Percentiles rank a stretch among this genome's conserved stretches.
These are phyloP conservation scores for Nyctereutes procyonoides DNA, from an alignment of 2,113 vertebrate species.

Conservation along the genomic window DNA sequence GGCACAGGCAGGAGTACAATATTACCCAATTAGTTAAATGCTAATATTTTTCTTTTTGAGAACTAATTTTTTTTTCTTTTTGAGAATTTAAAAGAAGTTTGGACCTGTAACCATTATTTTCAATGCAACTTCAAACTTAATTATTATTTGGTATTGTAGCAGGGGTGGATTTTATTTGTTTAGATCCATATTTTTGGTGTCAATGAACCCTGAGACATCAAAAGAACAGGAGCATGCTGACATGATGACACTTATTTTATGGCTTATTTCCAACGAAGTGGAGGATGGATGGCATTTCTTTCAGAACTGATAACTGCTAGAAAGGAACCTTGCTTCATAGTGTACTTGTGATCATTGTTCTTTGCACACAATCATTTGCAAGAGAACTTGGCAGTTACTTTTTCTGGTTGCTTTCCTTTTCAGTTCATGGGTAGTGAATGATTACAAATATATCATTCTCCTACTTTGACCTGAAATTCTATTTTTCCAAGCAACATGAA, in stretches of 20 bases:
- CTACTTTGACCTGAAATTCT: not conserved
- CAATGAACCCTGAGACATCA: not conserved
- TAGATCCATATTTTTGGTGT: not conserved
- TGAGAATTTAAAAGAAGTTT: not conserved
- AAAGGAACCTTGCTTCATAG: not conserved
- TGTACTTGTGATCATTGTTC: not conserved
- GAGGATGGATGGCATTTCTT: not conserved
- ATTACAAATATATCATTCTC: slow-evolving; percentile 23
- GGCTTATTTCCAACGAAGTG: not conserved
- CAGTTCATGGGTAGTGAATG: not conserved
- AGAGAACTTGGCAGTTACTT: not conserved
- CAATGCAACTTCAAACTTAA: not conserved
- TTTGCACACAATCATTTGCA: not conserved
- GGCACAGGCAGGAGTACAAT: not conserved
- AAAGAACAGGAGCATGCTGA: not conserved
- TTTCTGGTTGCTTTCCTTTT: not conserved
- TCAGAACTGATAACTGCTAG: not conserved
- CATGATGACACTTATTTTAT: not conserved
- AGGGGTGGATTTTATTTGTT: not conserved
- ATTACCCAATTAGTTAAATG: not conserved
- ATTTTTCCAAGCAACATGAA: not conserved
- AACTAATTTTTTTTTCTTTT: not conserved
- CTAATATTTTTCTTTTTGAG: not conserved
- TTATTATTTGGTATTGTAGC: not conserved
- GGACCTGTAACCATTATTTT: not conserved